Conservation (phyloP, 2,113 vertebrate species). For the Oncorhynchus gorbuscha region DNA sequence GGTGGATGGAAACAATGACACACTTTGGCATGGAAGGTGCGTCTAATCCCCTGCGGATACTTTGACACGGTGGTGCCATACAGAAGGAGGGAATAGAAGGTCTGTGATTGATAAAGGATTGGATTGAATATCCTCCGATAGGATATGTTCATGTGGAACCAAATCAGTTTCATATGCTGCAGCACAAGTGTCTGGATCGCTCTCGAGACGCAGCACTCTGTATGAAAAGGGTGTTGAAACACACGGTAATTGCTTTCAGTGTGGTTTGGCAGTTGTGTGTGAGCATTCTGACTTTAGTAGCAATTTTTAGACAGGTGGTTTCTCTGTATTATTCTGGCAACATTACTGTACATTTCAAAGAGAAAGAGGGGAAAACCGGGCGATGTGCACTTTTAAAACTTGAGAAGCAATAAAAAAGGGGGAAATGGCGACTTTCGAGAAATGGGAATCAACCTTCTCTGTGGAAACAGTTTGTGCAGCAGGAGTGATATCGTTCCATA, state of each 20-base stretch:
- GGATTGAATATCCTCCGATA: constrained; percentile 42
- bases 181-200: constrained; percentile 31
- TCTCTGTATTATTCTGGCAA: constrained; percentile 57
- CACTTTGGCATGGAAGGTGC: constrained; percentile 19
- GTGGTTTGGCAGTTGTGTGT: constrained; percentile 57
- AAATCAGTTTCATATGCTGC: constrained; percentile 58
- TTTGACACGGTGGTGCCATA: constrained; percentile 35
- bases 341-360: constrained; percentile 44
- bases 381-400: constrained; percentile 11
- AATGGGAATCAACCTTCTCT: constrained; percentile 27
- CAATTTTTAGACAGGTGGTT: constrained; percentile 62
- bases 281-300: constrained; percentile 57
- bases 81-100: constrained; percentile 39
- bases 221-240: constrained; percentile 69
- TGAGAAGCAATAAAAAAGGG: constrained; percentile 15
- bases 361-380: constrained; percentile 13
- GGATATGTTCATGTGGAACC: constrained; percentile 67
- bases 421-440: not conserved
- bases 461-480: constrained; percentile 32
- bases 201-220: constrained; percentile 58
- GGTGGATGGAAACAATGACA: constrained; percentile 34
- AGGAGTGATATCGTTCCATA: constrained; percentile 12
- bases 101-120: constrained; percentile 41
- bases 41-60: constrained; percentile 34
- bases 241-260: constrained; percentile 71